Percentiles rank a stretch among this genome's conserved stretches.
phyloP scores from a whole-genome alignment of 1,140 invertebrate species.

The Drosophila sucinea region DNA sequence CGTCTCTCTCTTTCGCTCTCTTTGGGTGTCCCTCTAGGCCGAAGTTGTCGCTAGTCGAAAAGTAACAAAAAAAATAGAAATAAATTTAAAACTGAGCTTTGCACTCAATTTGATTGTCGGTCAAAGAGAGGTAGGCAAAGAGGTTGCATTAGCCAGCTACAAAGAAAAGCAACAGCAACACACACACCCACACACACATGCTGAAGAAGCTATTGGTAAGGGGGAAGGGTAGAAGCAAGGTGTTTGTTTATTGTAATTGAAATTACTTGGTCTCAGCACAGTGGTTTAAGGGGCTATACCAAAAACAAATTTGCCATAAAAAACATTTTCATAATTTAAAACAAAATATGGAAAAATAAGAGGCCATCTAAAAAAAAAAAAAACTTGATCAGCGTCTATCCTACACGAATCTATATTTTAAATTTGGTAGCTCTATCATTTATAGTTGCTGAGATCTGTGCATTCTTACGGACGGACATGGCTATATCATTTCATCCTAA shows the following conservation, averaged over 20 bases:
- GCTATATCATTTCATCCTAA: no score
- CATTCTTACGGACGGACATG: no score
- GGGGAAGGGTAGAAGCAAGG: constrained; percentile 34
- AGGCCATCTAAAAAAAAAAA: no score
- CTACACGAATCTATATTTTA: no score
- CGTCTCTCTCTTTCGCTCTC: constrained; percentile 9
- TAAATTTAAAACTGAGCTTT: constrained; percentile 64
- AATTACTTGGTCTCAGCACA: constrained; percentile 42
- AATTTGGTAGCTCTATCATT: no score
- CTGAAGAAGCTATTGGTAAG: constrained; percentile 36
- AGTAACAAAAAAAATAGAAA: not conserved
- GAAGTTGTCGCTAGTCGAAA: constrained; percentile 36
- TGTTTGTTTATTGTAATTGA: constrained; percentile 37
- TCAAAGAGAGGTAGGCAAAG: constrained; percentile 16
- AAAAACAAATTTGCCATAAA: no score
- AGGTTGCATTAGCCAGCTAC: constrained; percentile 13
- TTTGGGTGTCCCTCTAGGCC: constrained; percentile 38
- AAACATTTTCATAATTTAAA: no score
- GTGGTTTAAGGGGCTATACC: constrained; percentile 23
- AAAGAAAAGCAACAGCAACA: constrained; percentile 22
- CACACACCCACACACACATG: constrained; percentile 18
- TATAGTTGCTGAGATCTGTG: no score
- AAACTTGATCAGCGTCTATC: no score
- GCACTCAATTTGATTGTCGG: constrained; percentile 68
- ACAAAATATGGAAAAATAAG: no score